These are phyloP conservation scores for Melangyna quadrimaculata DNA, from an alignment of 2,888 invertebrate genomes.

Conservation along the genomic window DNA sequence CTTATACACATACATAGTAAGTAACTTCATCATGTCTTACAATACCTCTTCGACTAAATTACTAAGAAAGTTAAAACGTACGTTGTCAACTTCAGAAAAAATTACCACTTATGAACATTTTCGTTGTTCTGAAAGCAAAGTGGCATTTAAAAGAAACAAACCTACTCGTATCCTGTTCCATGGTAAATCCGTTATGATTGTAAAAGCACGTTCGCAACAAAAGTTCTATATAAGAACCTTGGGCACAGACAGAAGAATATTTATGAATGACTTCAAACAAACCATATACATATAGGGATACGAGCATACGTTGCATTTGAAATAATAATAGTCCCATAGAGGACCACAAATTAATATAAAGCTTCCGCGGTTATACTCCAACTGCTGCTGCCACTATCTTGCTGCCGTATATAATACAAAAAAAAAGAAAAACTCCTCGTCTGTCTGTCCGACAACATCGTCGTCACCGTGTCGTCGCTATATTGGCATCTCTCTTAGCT, in stretches of 20 bases:
- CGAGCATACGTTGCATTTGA: conserved; percentile 42
- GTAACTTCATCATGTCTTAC: background rate
- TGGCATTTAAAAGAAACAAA: conserved; percentile 22
- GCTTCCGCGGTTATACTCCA: conserved; percentile 43
- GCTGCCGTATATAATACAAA: too few species aligned
- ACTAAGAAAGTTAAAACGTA: background rate
- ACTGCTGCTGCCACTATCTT: background rate
- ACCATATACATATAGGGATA: background rate
- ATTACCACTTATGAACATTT: conserved; percentile 5
- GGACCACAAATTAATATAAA: conserved; percentile 68
- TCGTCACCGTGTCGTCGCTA: conserved; percentile 1
- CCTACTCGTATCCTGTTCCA: background rate
- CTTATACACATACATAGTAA: too few species aligned
- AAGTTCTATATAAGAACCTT: background rate
- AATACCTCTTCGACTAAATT: background rate
- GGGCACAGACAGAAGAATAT: conserved; percentile 33
- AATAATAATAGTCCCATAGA: conserved; percentile 54
- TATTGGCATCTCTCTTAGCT: conserved; percentile 36
- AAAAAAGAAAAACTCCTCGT: background rate
- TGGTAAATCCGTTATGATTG: background rate
- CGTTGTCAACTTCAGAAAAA: background rate
- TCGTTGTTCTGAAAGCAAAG: conserved; percentile 2
- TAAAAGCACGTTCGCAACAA: conserved; percentile 26
- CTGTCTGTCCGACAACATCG: background rate
- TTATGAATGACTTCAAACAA: conserved; percentile 46